A percentile compares a stretch with the other conserved stretches of the same genome.
phyloP scores from a whole-genome alignment of 2,888 invertebrate genomes.

The Timema cristinae region DNA sequence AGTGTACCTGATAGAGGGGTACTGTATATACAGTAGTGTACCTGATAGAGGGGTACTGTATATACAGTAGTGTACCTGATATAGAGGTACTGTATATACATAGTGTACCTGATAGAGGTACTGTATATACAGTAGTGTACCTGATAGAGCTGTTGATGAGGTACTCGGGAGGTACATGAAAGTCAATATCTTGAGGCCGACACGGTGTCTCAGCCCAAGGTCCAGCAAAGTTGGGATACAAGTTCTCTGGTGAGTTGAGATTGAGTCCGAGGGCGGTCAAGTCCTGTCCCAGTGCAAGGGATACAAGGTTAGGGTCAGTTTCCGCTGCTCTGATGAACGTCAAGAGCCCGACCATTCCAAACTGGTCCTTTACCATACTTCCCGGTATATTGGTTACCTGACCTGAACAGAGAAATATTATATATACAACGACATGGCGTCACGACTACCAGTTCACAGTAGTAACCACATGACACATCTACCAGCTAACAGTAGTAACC shows the following conservation, averaged over 20 bases:
- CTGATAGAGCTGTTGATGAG: slow-evolving; percentile 93
- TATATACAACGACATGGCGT: too few species aligned
- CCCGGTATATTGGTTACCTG: slow-evolving; percentile 97
- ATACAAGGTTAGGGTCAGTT: slow-evolving; percentile 93
- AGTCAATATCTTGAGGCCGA: slow-evolving; percentile 98
- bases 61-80: too few species aligned
- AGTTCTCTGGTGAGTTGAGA: slow-evolving; percentile 95
- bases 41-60: too few species aligned
- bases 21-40: too few species aligned
- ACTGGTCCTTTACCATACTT: slow-evolving; percentile 99
- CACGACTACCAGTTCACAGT: too few species aligned
- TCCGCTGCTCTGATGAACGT: slow-evolving; percentile 98
- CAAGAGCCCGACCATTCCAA: slow-evolving; percentile 97
- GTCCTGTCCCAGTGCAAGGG: slow-evolving; percentile 95
- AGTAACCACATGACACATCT: too few species aligned
- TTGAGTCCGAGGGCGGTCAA: slow-evolving; percentile 96
- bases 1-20: too few species aligned
- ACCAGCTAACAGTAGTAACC: too few species aligned
- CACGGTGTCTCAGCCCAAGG: slow-evolving; percentile 98
- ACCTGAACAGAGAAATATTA: slow-evolving; percentile 53
- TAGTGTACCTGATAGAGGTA: too few species aligned
- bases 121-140: slow-evolving; percentile 39
- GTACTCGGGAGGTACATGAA: slow-evolving; percentile 97
- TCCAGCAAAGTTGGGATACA: slow-evolving; percentile 97
- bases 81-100: slow-evolving; percentile 17